Evolutionary conservation across 2,888 invertebrate genomes (phyloP).

Genomic region (Ichneumoninae sp.): DNA sequence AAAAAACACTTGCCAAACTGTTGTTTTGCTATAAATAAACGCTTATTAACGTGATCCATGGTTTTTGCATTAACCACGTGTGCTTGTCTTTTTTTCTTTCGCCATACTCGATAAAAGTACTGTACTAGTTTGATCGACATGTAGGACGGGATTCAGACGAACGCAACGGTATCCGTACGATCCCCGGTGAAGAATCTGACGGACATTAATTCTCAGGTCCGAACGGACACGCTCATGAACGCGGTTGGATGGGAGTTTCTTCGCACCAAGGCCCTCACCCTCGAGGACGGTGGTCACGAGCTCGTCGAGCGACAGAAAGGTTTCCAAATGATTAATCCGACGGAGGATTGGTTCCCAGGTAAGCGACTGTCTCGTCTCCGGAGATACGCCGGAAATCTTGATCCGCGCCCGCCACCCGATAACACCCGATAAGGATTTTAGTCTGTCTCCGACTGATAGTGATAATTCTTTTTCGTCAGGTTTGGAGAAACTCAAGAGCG

Average conservation of each 20-base stretch:
- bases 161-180: constrained; percentile 93
- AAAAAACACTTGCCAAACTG: not conserved
- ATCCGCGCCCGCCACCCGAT: constrained; percentile 3
- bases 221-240: constrained; percentile 90
- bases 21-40: not conserved
- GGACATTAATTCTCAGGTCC: constrained; percentile 90
- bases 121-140: constrained; percentile 76
- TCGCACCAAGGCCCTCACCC: constrained; percentile 88
- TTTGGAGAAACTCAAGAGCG: constrained; percentile 88
- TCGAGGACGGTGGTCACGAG: constrained; percentile 90
- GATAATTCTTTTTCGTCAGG: constrained; percentile 84
- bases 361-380: constrained; percentile 45
- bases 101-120: not conserved
- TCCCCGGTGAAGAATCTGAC: constrained; percentile 93
- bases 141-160: constrained; percentile 91
- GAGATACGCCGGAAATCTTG: not conserved
- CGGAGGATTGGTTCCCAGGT: constrained; percentile 95
- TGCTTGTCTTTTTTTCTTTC: not conserved
- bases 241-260: constrained; percentile 94
- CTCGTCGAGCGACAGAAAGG: constrained; percentile 92
- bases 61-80: not conserved
- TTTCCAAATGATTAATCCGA: constrained; percentile 94
- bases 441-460: not conserved
- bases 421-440: constrained; percentile 10
- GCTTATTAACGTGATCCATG: constrained; percentile 1